These are phyloP conservation scores for Coregonus sp. DNA, from an alignment of 2,797 vertebrate species.

Conservation along the genomic window DNA sequence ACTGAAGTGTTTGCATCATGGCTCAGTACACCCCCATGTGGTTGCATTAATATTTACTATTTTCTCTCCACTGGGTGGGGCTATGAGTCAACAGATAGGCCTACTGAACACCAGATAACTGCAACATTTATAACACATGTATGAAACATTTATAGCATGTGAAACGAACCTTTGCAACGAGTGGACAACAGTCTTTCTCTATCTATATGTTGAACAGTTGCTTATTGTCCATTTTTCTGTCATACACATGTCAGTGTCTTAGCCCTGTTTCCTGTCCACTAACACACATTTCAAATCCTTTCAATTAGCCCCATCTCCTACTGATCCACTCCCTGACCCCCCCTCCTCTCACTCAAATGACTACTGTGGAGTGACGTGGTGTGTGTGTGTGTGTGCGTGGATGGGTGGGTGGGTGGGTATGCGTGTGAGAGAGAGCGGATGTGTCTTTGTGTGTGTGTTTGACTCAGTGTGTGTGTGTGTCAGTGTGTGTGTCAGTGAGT, in stretches of 20 bases:
- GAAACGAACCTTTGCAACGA: too few relatives aligned
- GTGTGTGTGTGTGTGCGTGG: neutral
- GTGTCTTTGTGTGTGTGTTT: slow-evolving; percentile 1
- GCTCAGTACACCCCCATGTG: neutral
- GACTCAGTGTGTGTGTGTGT: neutral
- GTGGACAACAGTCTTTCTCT: neutral
- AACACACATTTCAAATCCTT: neutral
- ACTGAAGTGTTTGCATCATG: neutral
- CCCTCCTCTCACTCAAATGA: neutral
- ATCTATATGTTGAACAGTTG: neutral
- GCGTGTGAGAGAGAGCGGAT: too few relatives aligned
- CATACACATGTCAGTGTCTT: neutral
- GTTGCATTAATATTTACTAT: neutral
- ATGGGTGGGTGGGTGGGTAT: too few relatives aligned
- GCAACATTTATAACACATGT: neutral
- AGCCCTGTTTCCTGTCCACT: neutral
- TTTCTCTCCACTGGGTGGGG: neutral
- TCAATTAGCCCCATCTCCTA: neutral
- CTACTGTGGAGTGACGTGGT: neutral
- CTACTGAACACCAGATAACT: neutral
- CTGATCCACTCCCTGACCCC: neutral
- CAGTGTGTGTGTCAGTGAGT: slow-evolving; percentile 12
- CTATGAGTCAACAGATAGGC: neutral
- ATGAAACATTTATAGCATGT: too few relatives aligned
- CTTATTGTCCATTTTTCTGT: neutral